phyloP scores from a whole-genome alignment of 2,113 vertebrate genomes.

The Sylvietta virens region DNA sequence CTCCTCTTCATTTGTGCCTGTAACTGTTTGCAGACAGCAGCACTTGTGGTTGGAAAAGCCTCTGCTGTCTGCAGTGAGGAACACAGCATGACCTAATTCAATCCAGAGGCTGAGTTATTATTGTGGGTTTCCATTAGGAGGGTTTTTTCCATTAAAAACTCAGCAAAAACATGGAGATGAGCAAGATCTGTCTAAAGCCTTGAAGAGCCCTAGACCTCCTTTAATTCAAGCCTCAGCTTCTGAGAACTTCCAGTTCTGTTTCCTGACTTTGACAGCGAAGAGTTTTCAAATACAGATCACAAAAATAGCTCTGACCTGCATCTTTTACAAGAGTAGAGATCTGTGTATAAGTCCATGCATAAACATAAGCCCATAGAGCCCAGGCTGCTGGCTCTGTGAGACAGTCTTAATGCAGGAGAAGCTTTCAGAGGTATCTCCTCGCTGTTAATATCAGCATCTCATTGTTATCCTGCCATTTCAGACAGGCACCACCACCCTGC shows the following conservation, averaged over 20 bases:
- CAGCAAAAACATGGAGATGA: neutral
- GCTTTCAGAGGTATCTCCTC: neutral
- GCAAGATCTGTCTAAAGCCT: neutral
- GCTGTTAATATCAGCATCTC: neutral
- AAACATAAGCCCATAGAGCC: neutral
- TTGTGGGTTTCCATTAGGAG: neutral
- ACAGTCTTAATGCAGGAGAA: neutral
- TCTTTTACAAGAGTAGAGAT: neutral
- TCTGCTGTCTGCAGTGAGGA: neutral
- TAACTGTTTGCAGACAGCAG: neutral
- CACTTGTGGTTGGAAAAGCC: neutral
- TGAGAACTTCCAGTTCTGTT: neutral
- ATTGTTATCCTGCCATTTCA: neutral
- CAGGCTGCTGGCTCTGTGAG: neutral
- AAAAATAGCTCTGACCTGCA: neutral
- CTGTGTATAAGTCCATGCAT: neutral
- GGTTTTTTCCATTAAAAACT: neutral
- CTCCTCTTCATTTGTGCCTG: rapidly evolving
- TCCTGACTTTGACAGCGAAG: neutral
- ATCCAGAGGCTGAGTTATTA: neutral
- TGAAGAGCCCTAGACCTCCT: neutral
- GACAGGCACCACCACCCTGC: neutral
- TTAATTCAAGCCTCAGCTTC: neutral
- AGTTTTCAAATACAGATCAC: neutral
- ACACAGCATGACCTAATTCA: neutral